Evolutionary conservation across 2,888 invertebrate species (phyloP).

Genomic region (Erebia palarica): DNA sequence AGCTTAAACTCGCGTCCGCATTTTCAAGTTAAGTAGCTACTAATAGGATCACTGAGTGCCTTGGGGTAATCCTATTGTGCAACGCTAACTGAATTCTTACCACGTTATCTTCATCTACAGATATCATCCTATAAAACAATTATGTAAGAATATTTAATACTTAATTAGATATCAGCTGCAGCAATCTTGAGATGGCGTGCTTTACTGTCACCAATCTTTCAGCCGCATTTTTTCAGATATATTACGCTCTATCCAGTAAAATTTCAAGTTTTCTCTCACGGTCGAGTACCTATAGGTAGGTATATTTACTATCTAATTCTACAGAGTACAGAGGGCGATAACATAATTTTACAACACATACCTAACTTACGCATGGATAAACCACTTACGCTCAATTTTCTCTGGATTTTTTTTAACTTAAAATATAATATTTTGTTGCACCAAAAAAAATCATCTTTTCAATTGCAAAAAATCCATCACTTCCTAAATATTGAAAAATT

Average conservation of each 20-base stretch:
- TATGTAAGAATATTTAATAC: not conserved
- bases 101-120: not conserved
- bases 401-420: no score
- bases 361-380: no score
- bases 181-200: not conserved
- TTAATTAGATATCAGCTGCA: not conserved
- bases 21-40: not conserved
- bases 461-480: no score
- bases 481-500: no score
- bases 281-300: not conserved
- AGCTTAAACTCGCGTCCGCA: not conserved
- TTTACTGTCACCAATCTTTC: not conserved
- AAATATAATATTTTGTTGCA: no score
- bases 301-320: not conserved
- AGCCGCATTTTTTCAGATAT: not conserved
- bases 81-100: not conserved
- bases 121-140: not conserved
- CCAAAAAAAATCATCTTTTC: no score
- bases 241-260: not conserved
- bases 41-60: constrained; percentile 8
- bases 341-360: no score
- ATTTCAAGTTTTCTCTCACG: not conserved
- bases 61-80: constrained; percentile 1
- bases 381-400: no score
- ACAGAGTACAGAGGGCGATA: no score